These are phyloP conservation scores for Thunnus thynnus DNA, from an alignment of 2,113 vertebrate genomes.

Conservation along the genomic window DNA sequence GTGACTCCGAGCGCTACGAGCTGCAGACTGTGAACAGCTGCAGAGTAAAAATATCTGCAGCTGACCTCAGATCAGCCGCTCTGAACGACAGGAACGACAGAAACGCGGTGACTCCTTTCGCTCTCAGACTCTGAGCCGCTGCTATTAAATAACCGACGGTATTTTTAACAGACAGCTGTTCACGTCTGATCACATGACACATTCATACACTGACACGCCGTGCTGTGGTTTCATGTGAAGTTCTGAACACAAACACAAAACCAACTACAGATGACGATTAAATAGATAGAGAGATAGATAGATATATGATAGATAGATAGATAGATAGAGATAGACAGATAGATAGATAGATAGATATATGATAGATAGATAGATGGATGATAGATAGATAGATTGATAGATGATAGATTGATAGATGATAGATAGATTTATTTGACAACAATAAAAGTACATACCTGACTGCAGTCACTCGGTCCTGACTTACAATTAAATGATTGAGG, in stretches of 20 bases:
- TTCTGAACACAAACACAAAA: neutral
- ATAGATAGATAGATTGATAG: too few relatives aligned
- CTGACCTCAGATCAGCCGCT: neutral
- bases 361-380: too few relatives aligned
- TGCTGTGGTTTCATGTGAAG: neutral
- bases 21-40: slow-evolving; percentile 11
- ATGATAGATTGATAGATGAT: too few relatives aligned
- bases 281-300: too few relatives aligned
- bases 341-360: too few relatives aligned
- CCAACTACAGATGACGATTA: neutral
- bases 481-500: too few relatives aligned
- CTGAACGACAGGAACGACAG: slow-evolving; percentile 4
- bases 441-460: too few relatives aligned
- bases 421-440: too few relatives aligned
- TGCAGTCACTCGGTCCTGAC: too few relatives aligned
- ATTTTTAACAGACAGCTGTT: slow-evolving; percentile 22
- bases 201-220: neutral
- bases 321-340: too few relatives aligned
- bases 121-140: neutral
- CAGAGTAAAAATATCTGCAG: slow-evolving; percentile 36
- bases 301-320: too few relatives aligned
- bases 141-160: slow-evolving; percentile 1
- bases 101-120: slow-evolving; percentile 2
- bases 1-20: neutral
- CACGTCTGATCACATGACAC: slow-evolving; percentile 4